phyloP scores from a whole-genome alignment of 2,113 vertebrate species.

The Nibea albiflora region DNA sequence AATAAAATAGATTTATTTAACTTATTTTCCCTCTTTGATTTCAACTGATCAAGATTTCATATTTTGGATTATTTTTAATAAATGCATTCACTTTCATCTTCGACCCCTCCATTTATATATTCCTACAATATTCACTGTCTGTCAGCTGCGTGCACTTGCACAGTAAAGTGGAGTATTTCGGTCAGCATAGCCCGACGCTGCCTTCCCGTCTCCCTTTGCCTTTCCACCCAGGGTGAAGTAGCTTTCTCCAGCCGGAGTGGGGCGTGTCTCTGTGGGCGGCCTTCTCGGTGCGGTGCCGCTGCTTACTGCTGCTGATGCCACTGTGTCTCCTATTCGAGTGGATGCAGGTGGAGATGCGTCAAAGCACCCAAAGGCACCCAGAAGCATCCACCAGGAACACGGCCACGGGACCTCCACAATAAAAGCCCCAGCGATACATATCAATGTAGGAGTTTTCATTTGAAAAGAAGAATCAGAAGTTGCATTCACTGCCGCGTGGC shows the following conservation, averaged over 20 bases:
- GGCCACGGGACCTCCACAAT: constrained; percentile 26
- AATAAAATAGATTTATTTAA: background rate
- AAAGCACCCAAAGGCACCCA: constrained; percentile 15
- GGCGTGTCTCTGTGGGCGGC: constrained; percentile 73
- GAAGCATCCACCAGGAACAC: background rate
- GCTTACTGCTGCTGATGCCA: constrained; percentile 52
- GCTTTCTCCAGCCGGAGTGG: constrained; percentile 59
- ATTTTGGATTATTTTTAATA: no score
- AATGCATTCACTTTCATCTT: background rate
- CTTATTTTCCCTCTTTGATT: background rate
- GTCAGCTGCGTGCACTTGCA: background rate
- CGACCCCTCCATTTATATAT: background rate
- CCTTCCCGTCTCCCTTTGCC: background rate
- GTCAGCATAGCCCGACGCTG: background rate
- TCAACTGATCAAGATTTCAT: background rate
- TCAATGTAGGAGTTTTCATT: constrained; percentile 5
- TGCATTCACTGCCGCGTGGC: constrained; percentile 14
- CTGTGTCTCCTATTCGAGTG: constrained; percentile 54
- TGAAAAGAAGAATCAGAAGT: constrained; percentile 37
- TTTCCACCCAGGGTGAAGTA: constrained; percentile 54
- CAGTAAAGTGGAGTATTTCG: background rate
- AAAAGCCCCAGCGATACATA: background rate
- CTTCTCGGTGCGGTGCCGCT: constrained; percentile 68
- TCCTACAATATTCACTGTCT: background rate
- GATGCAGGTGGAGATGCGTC: constrained; percentile 66